A percentile compares a stretch with the other conserved stretches of the same genome.
phyloP scores from a whole-genome alignment of 2,797 vertebrate genomes.

The Lycodopsis pacificus region DNA sequence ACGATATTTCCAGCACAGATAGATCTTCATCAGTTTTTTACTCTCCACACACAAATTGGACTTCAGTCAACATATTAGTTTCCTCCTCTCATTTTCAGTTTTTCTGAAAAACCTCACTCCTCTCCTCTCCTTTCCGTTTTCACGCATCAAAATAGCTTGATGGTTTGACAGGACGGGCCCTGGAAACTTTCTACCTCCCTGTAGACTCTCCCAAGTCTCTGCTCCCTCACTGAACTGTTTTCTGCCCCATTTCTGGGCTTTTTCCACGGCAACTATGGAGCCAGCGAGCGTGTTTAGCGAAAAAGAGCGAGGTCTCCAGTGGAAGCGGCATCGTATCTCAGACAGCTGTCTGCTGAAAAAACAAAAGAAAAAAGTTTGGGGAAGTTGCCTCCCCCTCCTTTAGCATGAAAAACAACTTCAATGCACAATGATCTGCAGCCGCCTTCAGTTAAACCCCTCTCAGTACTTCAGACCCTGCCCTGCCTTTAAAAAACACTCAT shows the following conservation, averaged over 20 bases:
- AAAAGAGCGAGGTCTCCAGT: conserved; percentile 77
- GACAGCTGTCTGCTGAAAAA: conserved; percentile 81
- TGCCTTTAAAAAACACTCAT: neutral
- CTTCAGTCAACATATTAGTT: conserved; percentile 64
- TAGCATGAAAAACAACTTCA: conserved; percentile 61
- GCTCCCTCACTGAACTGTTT: conserved; percentile 83
- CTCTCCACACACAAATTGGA: conserved; percentile 41
- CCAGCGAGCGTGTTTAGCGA: conserved; percentile 68
- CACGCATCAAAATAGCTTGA: conserved; percentile 82
- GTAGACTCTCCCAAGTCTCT: conserved; percentile 79
- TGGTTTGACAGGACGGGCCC: conserved; percentile 84
- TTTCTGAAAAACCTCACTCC: conserved; percentile 35
- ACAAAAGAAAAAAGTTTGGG: conserved; percentile 70
- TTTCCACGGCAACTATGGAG: conserved; percentile 82
- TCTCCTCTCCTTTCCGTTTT: conserved; percentile 56
- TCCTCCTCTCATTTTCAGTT: conserved; percentile 43
- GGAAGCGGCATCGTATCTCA: conserved; percentile 78
- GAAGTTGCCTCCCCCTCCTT: conserved; percentile 58
- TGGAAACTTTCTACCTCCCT: conserved; percentile 76
- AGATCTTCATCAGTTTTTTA: conserved; percentile 39
- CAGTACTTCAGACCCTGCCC: conserved; percentile 11
- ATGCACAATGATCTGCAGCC: conserved; percentile 27
- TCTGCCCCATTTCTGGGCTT: conserved; percentile 84
- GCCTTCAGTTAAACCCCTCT: conserved; percentile 12
- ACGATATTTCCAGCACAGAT: conserved; percentile 46